Evolutionary conservation across 2,888 invertebrate species (phyloP).

Genomic region (Tuberolachnus salignus): DNA sequence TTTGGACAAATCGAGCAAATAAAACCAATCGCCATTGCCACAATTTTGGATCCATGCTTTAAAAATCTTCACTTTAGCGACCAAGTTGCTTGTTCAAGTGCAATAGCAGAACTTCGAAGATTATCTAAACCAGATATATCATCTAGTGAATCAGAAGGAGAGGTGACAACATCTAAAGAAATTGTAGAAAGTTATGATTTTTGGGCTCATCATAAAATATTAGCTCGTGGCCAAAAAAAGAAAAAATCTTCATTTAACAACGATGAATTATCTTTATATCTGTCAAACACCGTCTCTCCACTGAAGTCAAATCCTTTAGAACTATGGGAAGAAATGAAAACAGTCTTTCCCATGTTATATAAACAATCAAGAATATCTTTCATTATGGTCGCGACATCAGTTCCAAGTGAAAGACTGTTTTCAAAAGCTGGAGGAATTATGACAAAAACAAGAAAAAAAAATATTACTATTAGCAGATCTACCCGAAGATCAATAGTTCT

Average conservation of each 20-base stretch:
- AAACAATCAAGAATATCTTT: background rate
- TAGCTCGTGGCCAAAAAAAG: background rate
- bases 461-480: background rate
- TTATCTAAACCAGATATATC: background rate
- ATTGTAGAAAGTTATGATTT: background rate
- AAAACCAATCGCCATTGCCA: constrained; percentile 6
- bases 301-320: constrained; percentile 43
- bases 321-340: constrained; percentile 53
- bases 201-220: background rate
- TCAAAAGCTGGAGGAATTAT: background rate
- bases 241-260: background rate
- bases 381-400: background rate
- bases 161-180: background rate
- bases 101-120: background rate
- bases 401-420: background rate
- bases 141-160: background rate
- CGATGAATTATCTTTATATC: constrained; percentile 41
- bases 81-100: background rate
- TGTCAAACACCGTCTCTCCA: constrained; percentile 37
- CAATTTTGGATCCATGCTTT: constrained; percentile 25
- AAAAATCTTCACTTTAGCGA: constrained; percentile 27
- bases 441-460: background rate
- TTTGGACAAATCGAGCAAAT: constrained; percentile 24
- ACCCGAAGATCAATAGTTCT: no score
- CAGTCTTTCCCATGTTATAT: background rate